phyloP scores from a whole-genome alignment of 2,888 invertebrate species.

The Pasiphila rectangulata region DNA sequence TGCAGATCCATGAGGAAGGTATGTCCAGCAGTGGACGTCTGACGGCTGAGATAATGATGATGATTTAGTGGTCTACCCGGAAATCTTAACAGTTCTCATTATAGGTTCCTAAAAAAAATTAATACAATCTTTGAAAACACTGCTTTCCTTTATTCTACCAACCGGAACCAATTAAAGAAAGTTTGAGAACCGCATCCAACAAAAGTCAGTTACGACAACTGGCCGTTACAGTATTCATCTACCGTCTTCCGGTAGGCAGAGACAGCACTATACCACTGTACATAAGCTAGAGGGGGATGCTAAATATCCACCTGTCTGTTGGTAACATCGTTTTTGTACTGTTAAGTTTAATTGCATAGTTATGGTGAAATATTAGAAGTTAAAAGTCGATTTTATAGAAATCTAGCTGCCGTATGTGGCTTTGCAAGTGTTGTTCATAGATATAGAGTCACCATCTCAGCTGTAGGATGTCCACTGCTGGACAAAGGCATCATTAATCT shows the following conservation, averaged over 20 bases:
- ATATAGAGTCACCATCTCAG: too few relatives aligned
- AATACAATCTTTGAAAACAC: not conserved
- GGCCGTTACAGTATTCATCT: slow-evolving; percentile 73
- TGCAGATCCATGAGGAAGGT: too few relatives aligned
- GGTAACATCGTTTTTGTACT: slow-evolving; percentile 48
- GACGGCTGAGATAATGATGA: too few relatives aligned
- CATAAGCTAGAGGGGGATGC: slow-evolving; percentile 40
- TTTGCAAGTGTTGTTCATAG: too few relatives aligned
- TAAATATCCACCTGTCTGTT: slow-evolving; percentile 63
- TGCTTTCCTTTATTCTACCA: not conserved
- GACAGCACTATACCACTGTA: slow-evolving; percentile 38
- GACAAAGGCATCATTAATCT: too few relatives aligned
- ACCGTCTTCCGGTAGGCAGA: slow-evolving; percentile 61
- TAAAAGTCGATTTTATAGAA: slow-evolving; percentile 9
- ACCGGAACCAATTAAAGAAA: slow-evolving; percentile 32
- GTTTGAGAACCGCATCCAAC: slow-evolving; percentile 52
- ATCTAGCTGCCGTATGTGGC: too few relatives aligned
- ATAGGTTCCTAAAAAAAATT: too few relatives aligned
- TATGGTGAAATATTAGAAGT: slow-evolving; percentile 61
- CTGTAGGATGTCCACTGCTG: too few relatives aligned
- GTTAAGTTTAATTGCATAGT: slow-evolving; percentile 53
- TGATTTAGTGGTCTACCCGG: too few relatives aligned
- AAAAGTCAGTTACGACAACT: slow-evolving; percentile 76
- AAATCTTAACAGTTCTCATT: too few relatives aligned
- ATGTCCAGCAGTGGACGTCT: too few relatives aligned